Evolutionary conservation across 1,140 invertebrate species (phyloP), one percentile per base, ranked within the genome.

Genomic region (Ephestia elutella): DNA sequence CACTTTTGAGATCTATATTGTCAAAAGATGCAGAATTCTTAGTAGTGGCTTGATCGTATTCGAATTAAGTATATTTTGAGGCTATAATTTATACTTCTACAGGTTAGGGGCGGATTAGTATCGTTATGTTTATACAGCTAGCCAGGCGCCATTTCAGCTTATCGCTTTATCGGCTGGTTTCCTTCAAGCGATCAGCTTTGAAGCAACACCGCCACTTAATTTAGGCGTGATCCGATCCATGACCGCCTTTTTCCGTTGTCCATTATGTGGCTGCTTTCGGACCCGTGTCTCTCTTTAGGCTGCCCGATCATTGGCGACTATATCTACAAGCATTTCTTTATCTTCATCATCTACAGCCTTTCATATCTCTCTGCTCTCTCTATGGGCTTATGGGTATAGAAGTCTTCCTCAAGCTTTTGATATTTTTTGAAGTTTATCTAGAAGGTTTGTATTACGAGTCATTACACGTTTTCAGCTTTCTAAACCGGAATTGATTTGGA

Each of bases 131-230:
- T 44, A 44, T 44, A 44, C 38, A n/a, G 38, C 38, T 44, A 15
- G 38, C 38, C n/a, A 3, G 38, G 38, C 38, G 38, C 38, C 38
- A 44, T 44, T 44, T 44, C 38, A 3, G 38, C 38, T 44, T 44
- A 44, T 44, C n/a, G 38, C 38, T 44, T 44, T 44, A 44, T 44
- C 38, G 38, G 38, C 38, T 17, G 10, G 38, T 44, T 44, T 15
- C 38, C 38, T 44, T 15, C 15, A 44, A 44, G 15, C 15, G 38
- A 44, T 57, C 57, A 54, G 32, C 62, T 71, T 73, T 68, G 63
- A 66, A 63, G 54, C 57, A 32, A 55, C 51, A 66, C 62, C 65
- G 68, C 64, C 63, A 62, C 64, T 73, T 70, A 70, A 70, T 71
- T 67, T 70, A 49, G 62, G 57, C 59, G 57, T 62, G 38, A 44